Percentiles rank a stretch among this genome's conserved stretches.
phyloP scores from a whole-genome alignment of 2,888 invertebrate species.

The Globia sparganii region DNA sequence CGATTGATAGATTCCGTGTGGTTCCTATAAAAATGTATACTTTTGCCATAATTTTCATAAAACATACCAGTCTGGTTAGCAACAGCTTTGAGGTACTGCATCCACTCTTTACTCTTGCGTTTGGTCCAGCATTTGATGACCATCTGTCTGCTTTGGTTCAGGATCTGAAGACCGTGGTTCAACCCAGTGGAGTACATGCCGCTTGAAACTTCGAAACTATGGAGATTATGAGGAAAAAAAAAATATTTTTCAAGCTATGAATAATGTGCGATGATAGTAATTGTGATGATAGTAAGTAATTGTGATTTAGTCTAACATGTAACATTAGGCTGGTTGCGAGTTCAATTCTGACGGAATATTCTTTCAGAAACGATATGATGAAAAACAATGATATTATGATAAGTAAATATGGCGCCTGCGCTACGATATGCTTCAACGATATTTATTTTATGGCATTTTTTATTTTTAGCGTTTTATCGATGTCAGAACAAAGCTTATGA shows the following conservation, averaged over 20 bases:
- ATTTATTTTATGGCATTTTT: background rate
- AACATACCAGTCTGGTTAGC: constrained; percentile 92
- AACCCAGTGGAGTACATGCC: constrained; percentile 97
- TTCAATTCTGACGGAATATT: background rate
- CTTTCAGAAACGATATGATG: background rate
- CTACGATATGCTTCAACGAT: too few relatives aligned
- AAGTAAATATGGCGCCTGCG: background rate
- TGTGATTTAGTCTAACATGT: background rate
- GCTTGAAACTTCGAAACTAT: constrained; percentile 95
- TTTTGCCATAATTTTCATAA: too few relatives aligned
- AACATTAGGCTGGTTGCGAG: background rate
- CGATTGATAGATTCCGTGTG: too few relatives aligned
- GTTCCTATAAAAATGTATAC: too few relatives aligned
- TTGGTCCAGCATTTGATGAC: constrained; percentile 97
- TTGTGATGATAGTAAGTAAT: background rate
- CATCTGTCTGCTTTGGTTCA: constrained; percentile 96
- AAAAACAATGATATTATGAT: too few relatives aligned
- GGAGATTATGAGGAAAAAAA: constrained; percentile 13
- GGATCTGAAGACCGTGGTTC: constrained; percentile 96
- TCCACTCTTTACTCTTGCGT: constrained; percentile 96
- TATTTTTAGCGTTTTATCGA: background rate
- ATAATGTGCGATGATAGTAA: background rate
- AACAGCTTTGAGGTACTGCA: constrained; percentile 93
- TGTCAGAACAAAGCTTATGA: background rate
- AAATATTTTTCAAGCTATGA: background rate